These are phyloP conservation scores for Porites divaricata DNA, from an alignment of 92 coral and sea anemone genomes.

Conservation along the genomic window DNA sequence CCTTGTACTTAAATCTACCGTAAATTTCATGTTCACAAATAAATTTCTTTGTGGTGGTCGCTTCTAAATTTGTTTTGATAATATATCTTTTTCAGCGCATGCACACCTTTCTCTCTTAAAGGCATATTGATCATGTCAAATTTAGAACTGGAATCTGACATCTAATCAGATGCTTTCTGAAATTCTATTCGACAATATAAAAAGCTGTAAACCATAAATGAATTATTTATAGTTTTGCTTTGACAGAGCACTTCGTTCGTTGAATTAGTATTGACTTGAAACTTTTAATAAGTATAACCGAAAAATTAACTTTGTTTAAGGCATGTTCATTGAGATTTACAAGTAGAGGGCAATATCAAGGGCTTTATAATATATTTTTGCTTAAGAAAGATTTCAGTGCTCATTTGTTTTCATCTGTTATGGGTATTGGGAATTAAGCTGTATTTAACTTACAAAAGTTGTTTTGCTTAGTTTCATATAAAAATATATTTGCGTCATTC, in stretches of 20 bases:
- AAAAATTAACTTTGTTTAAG: neutral
- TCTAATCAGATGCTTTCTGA: neutral
- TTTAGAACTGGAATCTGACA: no score
- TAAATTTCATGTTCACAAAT: no score
- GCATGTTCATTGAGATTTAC: no score
- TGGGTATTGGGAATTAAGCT: neutral
- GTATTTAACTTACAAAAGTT: neutral
- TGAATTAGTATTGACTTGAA: neutral
- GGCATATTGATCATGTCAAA: no score
- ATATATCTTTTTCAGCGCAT: no score
- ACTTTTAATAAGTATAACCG: neutral
- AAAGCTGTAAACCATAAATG: neutral
- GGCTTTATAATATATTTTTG: neutral
- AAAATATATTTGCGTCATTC: slow-evolving; percentile 10
- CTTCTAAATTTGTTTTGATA: no score
- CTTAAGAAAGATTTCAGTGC: no score
- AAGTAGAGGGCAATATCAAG: neutral
- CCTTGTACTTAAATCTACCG: no score
- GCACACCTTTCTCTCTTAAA: no score
- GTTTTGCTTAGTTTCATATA: neutral
- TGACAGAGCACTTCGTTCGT: neutral
- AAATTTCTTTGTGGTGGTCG: no score
- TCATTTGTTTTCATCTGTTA: neutral
- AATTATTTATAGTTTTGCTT: neutral
- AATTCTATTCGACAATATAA: neutral